Evolutionary conservation across 2,797 vertebrate species (phyloP).

Genomic region (Sebastes trivittatus): DNA sequence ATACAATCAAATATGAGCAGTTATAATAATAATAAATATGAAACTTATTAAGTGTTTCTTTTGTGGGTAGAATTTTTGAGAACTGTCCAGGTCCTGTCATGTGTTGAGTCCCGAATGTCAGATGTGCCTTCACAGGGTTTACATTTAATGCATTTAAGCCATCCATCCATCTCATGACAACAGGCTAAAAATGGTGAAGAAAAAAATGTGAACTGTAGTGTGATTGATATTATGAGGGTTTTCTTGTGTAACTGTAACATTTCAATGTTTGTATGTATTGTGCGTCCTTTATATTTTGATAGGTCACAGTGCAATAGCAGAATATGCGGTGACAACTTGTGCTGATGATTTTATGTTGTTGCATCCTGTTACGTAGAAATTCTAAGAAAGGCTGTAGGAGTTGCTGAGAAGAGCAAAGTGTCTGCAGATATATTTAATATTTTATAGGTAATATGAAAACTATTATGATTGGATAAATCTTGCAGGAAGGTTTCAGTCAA

Average conservation of each 20-base stretch:
- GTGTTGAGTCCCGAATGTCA: neutral
- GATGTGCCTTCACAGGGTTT: neutral
- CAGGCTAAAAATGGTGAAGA: neutral
- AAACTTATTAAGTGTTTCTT: neutral
- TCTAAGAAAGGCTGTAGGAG: neutral
- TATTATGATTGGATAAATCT: neutral
- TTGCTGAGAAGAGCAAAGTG: neutral
- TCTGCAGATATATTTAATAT: neutral
- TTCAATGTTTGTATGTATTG: neutral
- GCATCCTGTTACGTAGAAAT: neutral
- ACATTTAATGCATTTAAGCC: neutral
- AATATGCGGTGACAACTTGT: neutral
- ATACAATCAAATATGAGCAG: neutral
- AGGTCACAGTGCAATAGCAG: neutral
- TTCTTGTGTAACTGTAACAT: neutral
- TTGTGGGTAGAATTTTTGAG: neutral
- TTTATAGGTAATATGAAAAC: neutral
- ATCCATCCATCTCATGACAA: neutral
- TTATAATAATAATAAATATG: neutral
- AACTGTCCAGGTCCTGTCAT: neutral
- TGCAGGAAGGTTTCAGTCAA: neutral
- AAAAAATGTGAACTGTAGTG: neutral
- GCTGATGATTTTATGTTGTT: neutral
- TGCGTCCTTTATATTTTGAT: neutral
- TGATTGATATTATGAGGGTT: neutral